Evolutionary conservation across 2,888 invertebrate species (phyloP).

Genomic region (Melipona bicolor): DNA sequence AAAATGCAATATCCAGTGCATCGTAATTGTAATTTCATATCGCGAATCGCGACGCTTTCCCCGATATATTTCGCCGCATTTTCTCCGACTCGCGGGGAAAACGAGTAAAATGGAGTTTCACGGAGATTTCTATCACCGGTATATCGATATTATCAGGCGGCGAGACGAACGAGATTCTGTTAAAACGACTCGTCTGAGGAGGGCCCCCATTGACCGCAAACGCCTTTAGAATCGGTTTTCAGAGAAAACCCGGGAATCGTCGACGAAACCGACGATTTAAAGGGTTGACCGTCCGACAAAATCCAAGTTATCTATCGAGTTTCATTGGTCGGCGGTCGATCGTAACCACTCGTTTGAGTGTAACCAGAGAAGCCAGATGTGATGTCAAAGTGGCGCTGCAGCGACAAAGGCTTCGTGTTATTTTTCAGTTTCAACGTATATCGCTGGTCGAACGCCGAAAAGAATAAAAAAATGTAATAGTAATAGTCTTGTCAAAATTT

Average conservation of each 20-base stretch:
- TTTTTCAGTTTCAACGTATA: background rate
- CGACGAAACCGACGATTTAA: constrained; percentile 48
- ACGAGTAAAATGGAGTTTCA: background rate
- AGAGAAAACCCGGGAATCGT: constrained; percentile 20
- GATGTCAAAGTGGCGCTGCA: constrained; percentile 47
- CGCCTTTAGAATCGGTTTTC: constrained; percentile 29
- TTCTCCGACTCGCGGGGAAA: background rate
- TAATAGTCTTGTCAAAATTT: background rate
- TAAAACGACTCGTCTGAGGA: constrained; percentile 37
- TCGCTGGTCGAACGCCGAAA: background rate
- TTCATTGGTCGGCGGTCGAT: constrained; percentile 42
- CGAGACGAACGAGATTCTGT: constrained; percentile 3
- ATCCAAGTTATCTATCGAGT: constrained; percentile 58
- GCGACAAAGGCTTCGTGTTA: constrained; percentile 1
- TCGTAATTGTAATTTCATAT: background rate
- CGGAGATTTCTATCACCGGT: background rate
- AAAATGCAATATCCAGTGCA: background rate
- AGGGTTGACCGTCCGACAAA: constrained; percentile 36
- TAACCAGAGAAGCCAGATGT: constrained; percentile 55
- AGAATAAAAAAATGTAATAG: background rate
- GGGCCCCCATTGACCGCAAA: constrained; percentile 21
- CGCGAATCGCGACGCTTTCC: background rate
- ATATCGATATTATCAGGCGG: constrained; percentile 16
- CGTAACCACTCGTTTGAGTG: constrained; percentile 45
- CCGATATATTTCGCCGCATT: background rate